Base-by-base conservation (phyloP, 2,888 invertebrate genomes). In the Zonitis immaculata region DNA sequence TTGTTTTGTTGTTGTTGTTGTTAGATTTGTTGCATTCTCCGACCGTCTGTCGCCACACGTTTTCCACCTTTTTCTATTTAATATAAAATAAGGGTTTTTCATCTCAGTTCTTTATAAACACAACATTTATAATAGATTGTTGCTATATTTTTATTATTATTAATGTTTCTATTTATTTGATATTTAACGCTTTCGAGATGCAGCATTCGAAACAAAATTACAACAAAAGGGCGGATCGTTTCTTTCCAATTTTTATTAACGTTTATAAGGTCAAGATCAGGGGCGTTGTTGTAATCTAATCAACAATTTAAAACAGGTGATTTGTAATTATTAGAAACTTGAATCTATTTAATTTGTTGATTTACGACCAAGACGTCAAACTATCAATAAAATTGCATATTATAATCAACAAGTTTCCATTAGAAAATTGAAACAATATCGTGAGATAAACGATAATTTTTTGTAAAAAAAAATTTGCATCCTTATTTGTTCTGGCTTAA, bases 11-110 rank as follows among this genome's bases (percentile, higher is more conserved):
- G n/a, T n/a, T n/a, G n/a, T n/a, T n/a, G 28, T 35, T 35, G 35
- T 56, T 67, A 68, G 72, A 73, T 73, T 73, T 71, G 70, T 71
- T 69, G 74, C 75, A 76, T 76, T 76, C 75, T 66, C 71, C 75
- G 75, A 71, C 75, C 66, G 60, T 60, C 65, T 70, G 75, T 74
- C 75, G 73, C 74, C 75, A 72, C 65, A 63, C 52, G 52, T 60
- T n/a, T n/a, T 62, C 61, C 49, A 70, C 71, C 66, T 60, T 60
- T 49, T 72, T 64, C 56, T 52, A 52, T 65, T 46, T 60, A 51
- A 57, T 51, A 50, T 30, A 32, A 32, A 16, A 25, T 44, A 52
- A 52, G 35, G 39, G 52, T 62, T 47, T 59, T 52, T 45, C 51
- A 54, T 56, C 61, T 49, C 55, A 47, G 56, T 66, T 61, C 47